Base-by-base conservation (phyloP, 2,113 vertebrate species). In the Mixornis gularis region DNA sequence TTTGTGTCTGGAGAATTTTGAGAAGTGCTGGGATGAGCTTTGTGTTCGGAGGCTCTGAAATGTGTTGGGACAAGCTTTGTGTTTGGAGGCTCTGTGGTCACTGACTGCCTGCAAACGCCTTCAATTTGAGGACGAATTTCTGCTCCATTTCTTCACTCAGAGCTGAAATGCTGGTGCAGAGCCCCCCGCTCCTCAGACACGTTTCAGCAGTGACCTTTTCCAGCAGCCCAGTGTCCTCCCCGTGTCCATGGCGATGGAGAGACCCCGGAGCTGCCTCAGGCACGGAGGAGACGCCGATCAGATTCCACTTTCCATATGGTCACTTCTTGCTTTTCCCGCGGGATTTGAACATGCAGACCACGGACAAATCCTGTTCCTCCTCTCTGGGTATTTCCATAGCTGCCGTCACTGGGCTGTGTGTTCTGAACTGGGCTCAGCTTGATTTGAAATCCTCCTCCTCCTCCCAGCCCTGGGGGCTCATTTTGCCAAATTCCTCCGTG, bases 141-240 rank as follows among this genome's bases (percentile, higher is more conserved):
- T 53, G 3, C 48, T 83, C 32, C 2, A 0, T 55, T 69, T 62
- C 55, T 15, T 32, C 20, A 0, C 7, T 52, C 13, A 3, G 79
- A 82, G 13, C 27, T 44, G 41, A 13, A 27, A 4, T n/a, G 20
- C n/a, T 53, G 1, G 49, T 79, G 81, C 48, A 43, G 17, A 34
- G 18, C 12, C 4, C 43, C n/a, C 40, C 5, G 76, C 6, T 85
- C 51, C 60, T 38, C 34, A 8, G 59, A 22, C 44, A 0, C 25
- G 1, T 52, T 59, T 4, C 46, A 49, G 25, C 46, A 26, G 21
- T 51, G 55, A 40, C n/a, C 2, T 77, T 88, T 91, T 32, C 49
- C 63, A 43, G 43, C 43, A 53, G 3, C 63, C 3, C 30, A 2
- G 1, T 6, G 24, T 65, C 81, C 87, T 36, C 0, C 5, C 71